Base-by-base conservation (phyloP, 2,888 invertebrate genomes). In the Melikaiella ostensackeni region DNA sequence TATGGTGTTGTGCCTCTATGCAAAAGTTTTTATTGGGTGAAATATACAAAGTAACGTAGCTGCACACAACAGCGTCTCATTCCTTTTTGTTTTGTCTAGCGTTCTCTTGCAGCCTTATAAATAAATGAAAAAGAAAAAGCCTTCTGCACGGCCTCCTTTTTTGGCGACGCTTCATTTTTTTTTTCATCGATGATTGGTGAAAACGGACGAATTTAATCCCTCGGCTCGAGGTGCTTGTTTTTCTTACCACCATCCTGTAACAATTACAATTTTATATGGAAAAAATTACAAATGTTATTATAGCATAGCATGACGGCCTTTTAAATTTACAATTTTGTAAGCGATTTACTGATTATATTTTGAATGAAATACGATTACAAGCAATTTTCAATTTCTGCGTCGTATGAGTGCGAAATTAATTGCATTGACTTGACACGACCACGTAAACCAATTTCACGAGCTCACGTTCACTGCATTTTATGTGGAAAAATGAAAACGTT, bases 41-140 rank as follows among this genome's bases (percentile, higher is more conserved):
- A 77, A 78, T 80, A 76, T 80, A 63, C 35, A 63, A 75, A 62
- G n/a, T 35, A 35, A 30, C 46, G 33, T 46, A 74, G 62, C 61
- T 19, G 30, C 70, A 70, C n/a, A 27, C 27, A 50, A 70, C 46
- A 4, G 46, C 27, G 9, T 50, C 46, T 33, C 13, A 24, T 13
- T 66, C 13, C 9, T 50, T 70, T 70, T 70, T 38, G 24, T 3
- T 66, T 24, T 9, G 16, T 42, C 42, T 66, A 7, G 24, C 42
- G 19, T 27, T 70, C 42, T n/a, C 5, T 70, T 11, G n/a, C 27
- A 30, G n/a, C 46, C 30, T 50, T 21, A 70, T 70, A n/a, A 70
- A 21, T 30, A 55, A 33, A 70, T 30, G n/a, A 46, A 64, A 42
- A 27, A 46, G 3, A 9, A n/a, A 70, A 30, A 19, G 30, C 50